phyloP scores from a whole-genome alignment of 2,797 vertebrate species.

The Alca torda region DNA sequence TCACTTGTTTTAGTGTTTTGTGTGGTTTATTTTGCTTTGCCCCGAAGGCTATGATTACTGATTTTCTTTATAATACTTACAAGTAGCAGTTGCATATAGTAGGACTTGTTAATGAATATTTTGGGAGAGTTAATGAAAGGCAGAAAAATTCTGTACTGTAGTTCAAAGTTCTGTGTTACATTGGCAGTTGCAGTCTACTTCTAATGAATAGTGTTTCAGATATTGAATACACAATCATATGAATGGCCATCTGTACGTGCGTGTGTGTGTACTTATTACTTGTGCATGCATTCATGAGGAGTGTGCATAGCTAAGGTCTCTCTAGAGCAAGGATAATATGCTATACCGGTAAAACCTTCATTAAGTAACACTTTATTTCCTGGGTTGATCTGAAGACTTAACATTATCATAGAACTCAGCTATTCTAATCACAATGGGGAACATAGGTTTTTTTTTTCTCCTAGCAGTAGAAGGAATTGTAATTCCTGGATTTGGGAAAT shows the following conservation, averaged over 20 bases:
- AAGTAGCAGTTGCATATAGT: neutral
- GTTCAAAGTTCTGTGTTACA: neutral
- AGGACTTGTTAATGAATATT: neutral
- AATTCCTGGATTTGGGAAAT: neutral
- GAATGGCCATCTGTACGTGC: neutral
- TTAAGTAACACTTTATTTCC: neutral
- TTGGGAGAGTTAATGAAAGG: neutral
- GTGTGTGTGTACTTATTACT: neutral
- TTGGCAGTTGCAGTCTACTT: neutral
- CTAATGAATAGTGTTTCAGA: neutral
- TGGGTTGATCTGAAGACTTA: neutral
- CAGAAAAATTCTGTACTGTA: neutral
- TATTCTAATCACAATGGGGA: neutral
- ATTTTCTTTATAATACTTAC: neutral
- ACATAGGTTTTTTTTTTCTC: neutral
- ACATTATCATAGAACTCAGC: neutral
- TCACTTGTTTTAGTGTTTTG: neutral
- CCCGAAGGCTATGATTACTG: neutral
- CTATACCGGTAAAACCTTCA: neutral
- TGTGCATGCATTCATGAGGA: neutral
- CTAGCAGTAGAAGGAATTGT: neutral
- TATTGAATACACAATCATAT: neutral
- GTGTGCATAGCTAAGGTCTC: neutral
- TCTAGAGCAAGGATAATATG: neutral
- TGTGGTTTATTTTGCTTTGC: neutral